These are phyloP conservation scores for Eremophila alpestris DNA, from an alignment of 2,797 vertebrate species.

Conservation along the genomic window DNA sequence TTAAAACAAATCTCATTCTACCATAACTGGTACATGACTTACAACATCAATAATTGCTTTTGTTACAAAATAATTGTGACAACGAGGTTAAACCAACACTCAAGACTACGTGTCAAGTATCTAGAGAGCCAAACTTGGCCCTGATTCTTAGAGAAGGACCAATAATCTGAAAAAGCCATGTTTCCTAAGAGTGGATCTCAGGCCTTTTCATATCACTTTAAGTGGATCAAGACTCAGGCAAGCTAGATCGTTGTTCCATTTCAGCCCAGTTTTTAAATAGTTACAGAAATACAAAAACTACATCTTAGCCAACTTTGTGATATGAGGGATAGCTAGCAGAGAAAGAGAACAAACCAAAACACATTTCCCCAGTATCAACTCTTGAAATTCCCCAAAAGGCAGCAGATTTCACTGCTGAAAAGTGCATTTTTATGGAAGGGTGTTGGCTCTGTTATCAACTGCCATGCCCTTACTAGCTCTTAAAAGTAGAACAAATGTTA, in stretches of 20 bases:
- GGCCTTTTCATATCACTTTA: not conserved
- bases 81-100: not conserved
- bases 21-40: not conserved
- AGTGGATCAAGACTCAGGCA: not conserved
- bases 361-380: not conserved
- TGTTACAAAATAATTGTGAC: not conserved
- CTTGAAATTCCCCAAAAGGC: constrained; percentile 7
- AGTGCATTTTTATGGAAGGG: constrained; percentile 36
- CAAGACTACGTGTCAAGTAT: not conserved
- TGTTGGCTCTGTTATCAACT: constrained; percentile 17
- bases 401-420: constrained; percentile 51
- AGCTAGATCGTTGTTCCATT: not conserved
- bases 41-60: not conserved
- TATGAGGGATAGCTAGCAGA: not conserved
- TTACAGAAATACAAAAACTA: not conserved
- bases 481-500: constrained; percentile 53
- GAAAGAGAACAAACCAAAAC: not conserved
- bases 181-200: not conserved
- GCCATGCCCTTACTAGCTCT: constrained; percentile 52
- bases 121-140: not conserved
- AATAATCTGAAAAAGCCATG: not conserved
- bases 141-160: not conserved
- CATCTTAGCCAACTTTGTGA: not conserved
- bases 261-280: not conserved
- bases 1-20: not conserved